A percentile compares a stretch with the other conserved stretches of the same genome.
Evolutionary conservation across 2,113 vertebrate genomes (phyloP).

Genomic region (Thryonomys swinderianus): DNA sequence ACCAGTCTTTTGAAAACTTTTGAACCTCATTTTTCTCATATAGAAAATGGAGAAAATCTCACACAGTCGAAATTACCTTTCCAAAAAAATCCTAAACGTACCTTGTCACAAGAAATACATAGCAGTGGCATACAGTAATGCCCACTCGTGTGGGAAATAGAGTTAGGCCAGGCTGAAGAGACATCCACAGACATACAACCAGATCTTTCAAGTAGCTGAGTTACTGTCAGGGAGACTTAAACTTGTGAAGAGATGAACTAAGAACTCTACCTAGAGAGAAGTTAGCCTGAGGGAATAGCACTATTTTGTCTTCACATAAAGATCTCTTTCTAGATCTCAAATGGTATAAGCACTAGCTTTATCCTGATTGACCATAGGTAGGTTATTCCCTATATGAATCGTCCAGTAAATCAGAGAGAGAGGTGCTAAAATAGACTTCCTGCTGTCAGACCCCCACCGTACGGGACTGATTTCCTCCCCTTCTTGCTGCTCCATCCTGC

Average conservation of each 20-base stretch:
- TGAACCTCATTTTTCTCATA: background rate
- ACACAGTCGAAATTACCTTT: conserved; percentile 49
- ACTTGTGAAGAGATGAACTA: background rate
- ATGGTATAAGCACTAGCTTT: background rate
- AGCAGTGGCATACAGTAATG: background rate
- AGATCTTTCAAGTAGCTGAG: background rate
- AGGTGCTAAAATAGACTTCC: conserved; percentile 34
- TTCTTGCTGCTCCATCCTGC: background rate
- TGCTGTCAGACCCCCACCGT: background rate
- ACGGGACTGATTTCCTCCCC: background rate
- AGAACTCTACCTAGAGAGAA: background rate
- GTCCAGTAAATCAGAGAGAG: background rate
- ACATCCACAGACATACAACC: background rate
- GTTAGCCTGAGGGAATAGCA: background rate
- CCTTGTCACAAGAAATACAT: background rate
- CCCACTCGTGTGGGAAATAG: background rate
- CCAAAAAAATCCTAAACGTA: conserved; percentile 43
- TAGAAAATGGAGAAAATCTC: conserved; percentile 44
- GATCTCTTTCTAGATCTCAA: background rate
- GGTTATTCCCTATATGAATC: conserved; percentile 18
- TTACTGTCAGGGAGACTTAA: background rate
- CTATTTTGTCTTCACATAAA: background rate
- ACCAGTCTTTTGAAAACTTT: background rate
- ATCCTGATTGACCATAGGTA: background rate
- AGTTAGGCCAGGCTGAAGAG: background rate